Percentiles rank a stretch among this genome's conserved stretches.
Evolutionary conservation across 1,140 invertebrate genomes (phyloP).

Genomic region (Drosophila grimshawi): DNA sequence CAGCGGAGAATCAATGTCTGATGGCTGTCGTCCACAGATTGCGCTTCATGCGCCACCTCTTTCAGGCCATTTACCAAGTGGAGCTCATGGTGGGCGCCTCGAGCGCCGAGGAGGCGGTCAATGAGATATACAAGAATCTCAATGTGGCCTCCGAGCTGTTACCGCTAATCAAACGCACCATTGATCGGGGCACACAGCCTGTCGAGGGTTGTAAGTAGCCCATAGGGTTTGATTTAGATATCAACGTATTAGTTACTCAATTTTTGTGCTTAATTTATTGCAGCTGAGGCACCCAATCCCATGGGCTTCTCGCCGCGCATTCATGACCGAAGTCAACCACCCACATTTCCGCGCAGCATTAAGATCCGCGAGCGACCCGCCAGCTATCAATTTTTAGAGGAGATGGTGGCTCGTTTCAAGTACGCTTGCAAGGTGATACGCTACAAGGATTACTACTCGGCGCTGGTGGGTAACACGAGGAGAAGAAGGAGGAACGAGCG

Average conservation of each 20-base stretch:
- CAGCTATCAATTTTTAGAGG: constrained; percentile 93
- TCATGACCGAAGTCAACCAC: constrained; percentile 96
- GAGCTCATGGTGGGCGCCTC: constrained; percentile 86
- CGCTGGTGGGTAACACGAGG: constrained; percentile 87
- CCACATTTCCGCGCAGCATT: constrained; percentile 98
- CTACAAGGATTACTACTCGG: constrained; percentile 91
- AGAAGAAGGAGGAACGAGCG: background rate
- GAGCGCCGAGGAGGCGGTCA: constrained; percentile 86
- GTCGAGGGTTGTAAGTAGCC: constrained; percentile 88
- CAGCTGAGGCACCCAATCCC: constrained; percentile 87
- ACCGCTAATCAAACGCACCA: constrained; percentile 91
- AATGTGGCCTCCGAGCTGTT: constrained; percentile 90
- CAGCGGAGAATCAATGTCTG: constrained; percentile 76
- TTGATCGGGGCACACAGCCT: constrained; percentile 90
- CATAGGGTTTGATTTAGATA: background rate
- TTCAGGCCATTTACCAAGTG: constrained; percentile 90
- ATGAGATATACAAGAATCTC: constrained; percentile 89
- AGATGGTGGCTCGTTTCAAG: constrained; percentile 92
- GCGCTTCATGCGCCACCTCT: constrained; percentile 93
- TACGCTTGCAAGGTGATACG: constrained; percentile 93
- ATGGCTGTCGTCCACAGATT: constrained; percentile 91
- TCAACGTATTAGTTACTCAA: background rate
- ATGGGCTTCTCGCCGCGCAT: constrained; percentile 98
- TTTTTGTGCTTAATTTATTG: constrained; percentile 8
- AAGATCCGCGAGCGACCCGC: constrained; percentile 94